Evolutionary conservation across 2,113 vertebrate genomes (phyloP), one percentile per base, ranked within the genome.

Genomic region (Leptobrachium leishanense): DNA sequence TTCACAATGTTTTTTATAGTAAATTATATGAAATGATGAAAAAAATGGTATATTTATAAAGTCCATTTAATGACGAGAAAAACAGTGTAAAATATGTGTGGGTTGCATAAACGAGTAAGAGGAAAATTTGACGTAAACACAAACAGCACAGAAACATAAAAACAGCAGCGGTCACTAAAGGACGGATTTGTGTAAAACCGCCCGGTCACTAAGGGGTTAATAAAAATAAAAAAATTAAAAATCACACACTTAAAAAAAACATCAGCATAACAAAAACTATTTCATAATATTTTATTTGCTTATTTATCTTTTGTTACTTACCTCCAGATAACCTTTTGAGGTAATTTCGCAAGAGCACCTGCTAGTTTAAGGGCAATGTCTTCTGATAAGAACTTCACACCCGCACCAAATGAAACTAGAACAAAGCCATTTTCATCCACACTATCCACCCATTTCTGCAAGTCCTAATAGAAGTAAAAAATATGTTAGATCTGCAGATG

Each of bases 241-340:
- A 15, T n/a, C 15, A 64, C 62, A 64, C 15, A n/a, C 15, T 6
- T 6, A 64, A 20, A 64, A 2, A 2, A 20, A 20, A 64, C 15
- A n/a, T 64, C 20, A 31, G 46, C 46, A 1, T 50, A 50, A 4
- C 1, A 31, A 31, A 31, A 31, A 31, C 20, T n/a, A 64, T n/a
- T 64, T n/a, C 62, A n/a, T 50, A 50, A 4, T 50, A 50, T 50
- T 50, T 50, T 4, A 50, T 5, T 50, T 50, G 8, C 8, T 50
- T 8, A 50, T 50, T 50, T 50, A 5, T 4, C 13, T 12, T 59
- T 59, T 72, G 44, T 42, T 43, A n/a, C 84, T 89, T 91, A 99
- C 98, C 98, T 97, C 98, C 98, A 99, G 83, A 99, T 92, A 46
- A 99, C 95, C 75, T 94, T 93, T 85, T 99, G 97, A 13, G 95